These are phyloP conservation scores for Micronycteris hirsuta DNA, from an alignment of 2,113 vertebrate genomes.

Conservation along the genomic window DNA sequence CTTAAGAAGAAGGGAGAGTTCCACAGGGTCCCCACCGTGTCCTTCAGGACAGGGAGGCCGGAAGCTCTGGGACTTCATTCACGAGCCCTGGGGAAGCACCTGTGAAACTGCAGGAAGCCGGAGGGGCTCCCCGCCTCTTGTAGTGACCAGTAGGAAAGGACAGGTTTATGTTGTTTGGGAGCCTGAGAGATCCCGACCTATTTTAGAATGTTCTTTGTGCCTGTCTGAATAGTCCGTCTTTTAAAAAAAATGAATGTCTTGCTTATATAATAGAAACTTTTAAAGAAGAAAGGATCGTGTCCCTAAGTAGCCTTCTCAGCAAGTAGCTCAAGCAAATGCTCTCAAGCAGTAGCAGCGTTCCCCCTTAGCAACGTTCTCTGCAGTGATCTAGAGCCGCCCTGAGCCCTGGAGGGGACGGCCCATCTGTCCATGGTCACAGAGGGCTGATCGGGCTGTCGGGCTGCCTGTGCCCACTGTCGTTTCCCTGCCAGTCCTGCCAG, in stretches of 20 bases:
- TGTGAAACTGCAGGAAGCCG: not conserved
- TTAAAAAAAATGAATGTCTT: not conserved
- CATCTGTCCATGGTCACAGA: not conserved
- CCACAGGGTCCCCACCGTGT: not conserved
- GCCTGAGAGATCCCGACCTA: not conserved
- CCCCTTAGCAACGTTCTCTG: not conserved
- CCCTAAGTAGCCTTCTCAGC: not conserved
- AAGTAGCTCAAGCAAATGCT: not conserved
- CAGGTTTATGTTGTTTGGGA: not conserved
- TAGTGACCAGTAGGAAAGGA: not conserved
- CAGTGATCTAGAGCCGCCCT: not conserved
- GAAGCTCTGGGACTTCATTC: not conserved
- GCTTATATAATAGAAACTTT: not conserved
- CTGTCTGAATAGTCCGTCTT: not conserved
- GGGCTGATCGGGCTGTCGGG: not conserved
- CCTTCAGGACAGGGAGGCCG: not conserved
- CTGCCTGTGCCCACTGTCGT: not conserved
- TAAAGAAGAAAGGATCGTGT: not conserved
- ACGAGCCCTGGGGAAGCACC: not conserved
- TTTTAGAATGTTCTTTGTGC: slow-evolving; percentile 19
- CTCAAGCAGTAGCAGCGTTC: not conserved
- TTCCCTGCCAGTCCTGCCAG: slow-evolving; percentile 90
- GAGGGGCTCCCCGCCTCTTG: not conserved
- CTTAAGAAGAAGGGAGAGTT: not conserved
- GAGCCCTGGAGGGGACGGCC: not conserved